Evolutionary conservation across 1,140 invertebrate genomes (phyloP).

Genomic region (Papilio machaon): DNA sequence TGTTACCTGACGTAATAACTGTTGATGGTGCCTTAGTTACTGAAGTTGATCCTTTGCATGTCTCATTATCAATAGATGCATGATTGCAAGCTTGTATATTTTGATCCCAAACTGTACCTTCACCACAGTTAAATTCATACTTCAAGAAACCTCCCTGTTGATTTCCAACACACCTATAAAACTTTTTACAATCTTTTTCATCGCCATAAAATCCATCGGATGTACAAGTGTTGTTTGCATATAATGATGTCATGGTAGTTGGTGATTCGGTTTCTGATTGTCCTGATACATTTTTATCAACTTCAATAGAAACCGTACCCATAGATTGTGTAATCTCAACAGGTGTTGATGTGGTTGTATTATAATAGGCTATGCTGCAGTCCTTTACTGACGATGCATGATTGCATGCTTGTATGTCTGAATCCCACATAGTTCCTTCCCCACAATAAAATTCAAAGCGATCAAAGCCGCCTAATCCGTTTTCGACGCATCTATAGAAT

Average conservation of each 20-base stretch:
- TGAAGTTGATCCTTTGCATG: constrained; percentile 16
- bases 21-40: background rate
- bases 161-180: constrained; percentile 86
- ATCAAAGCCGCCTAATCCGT: constrained; percentile 82
- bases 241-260: constrained; percentile 13
- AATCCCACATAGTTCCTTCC: constrained; percentile 86
- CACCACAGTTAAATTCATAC: constrained; percentile 85
- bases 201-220: constrained; percentile 83
- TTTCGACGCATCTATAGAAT: constrained; percentile 87
- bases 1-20: background rate
- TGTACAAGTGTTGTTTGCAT: constrained; percentile 67
- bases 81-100: constrained; percentile 83
- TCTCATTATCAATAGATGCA: constrained; percentile 40
- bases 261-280: background rate
- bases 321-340: background rate
- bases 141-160: constrained; percentile 82
- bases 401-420: constrained; percentile 84
- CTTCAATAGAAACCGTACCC: background rate
- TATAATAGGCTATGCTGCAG: constrained; percentile 52
- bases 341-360: constrained; percentile 26
- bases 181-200: constrained; percentile 84
- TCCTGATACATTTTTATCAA: constrained; percentile 7
- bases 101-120: constrained; percentile 86
- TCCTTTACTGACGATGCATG: constrained; percentile 82
- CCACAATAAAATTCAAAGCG: constrained; percentile 86